Evolutionary conservation across 2,113 vertebrate genomes (phyloP), one percentile per base, ranked within the genome.

Genomic region (Notarius quadriscutis): DNA sequence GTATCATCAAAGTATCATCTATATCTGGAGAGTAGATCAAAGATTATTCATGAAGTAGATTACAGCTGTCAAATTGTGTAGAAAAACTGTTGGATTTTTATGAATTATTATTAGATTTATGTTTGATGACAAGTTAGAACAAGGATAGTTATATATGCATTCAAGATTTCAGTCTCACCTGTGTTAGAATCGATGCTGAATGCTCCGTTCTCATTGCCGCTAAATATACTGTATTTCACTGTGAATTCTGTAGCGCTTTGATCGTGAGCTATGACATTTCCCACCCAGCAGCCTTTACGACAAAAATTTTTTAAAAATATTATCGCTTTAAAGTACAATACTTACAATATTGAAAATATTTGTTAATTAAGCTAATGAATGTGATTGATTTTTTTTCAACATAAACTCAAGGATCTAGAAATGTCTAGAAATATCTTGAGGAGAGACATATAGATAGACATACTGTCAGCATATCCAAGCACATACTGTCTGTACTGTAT

Each of bases 211-310:
- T 96, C 95, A 60, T 97, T 95, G 85, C 95, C 96, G 87, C 88
- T 95, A 81, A 98, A 96, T 91, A 98, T 91, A 71, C 92, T 96
- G 85, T 98, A 97, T 62, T 91, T 95, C 91, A 98, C 92, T n/a
- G 34, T 89, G 62, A 93, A 92, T 92, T 84, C 89, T 72, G 87
- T 88, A 91, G 89, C 92, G 65, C 81, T 93, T 63, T 25, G 89
- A 83, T 95, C 93, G 78, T 93, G 92, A 75, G 96, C 97, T 87
- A 95, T 93, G 79, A 99, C 94, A 79, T 96, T 97, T 75, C 95
- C 87, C 88, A 99, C 84, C 85, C 94, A 94, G n/a, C 96, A 96
- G 65, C 96, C 97, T 99, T 89, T 87, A 60, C 41, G 84, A 84
- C 77, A 80, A 30, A 74, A 90, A 77, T 30, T 57, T 14, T 78